Conservation (phyloP, 2,888 invertebrate genomes). For the Cinara cedri region DNA sequence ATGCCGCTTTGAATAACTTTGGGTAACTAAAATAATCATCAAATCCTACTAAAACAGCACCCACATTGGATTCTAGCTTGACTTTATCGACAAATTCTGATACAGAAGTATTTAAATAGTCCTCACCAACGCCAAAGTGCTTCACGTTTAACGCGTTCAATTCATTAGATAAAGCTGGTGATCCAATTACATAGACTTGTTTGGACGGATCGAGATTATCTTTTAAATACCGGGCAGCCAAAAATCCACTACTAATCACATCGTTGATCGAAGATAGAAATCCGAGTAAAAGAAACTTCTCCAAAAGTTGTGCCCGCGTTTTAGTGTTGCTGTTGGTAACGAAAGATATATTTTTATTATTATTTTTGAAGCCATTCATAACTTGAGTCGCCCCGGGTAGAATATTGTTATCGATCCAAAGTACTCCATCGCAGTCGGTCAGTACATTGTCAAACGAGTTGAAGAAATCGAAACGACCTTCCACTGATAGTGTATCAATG, state of each 20-base stretch:
- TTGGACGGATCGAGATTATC: constrained; percentile 75
- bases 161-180: constrained; percentile 81
- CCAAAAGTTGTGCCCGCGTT: constrained; percentile 67
- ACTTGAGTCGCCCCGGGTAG: constrained; percentile 66
- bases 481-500: constrained; percentile 46
- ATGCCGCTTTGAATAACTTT: constrained; percentile 89
- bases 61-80: constrained; percentile 78
- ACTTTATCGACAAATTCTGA: constrained; percentile 68
- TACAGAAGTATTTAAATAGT: constrained; percentile 68
- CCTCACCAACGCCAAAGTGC: constrained; percentile 77
- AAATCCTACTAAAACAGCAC: constrained; percentile 93
- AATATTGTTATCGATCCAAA: constrained; percentile 67
- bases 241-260: constrained; percentile 60
- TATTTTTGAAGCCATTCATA: constrained; percentile 64
- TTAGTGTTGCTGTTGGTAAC: constrained; percentile 75
- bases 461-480: constrained; percentile 62
- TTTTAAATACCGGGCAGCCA: constrained; percentile 80
- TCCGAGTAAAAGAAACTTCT: constrained; percentile 67
- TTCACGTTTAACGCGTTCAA: constrained; percentile 79
- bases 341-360: constrained; percentile 70
- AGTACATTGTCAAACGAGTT: constrained; percentile 67
- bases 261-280: constrained; percentile 64
- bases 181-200: constrained; percentile 84
- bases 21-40: constrained; percentile 90
- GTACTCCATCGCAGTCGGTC: constrained; percentile 70